Conservation (phyloP, 2,797 vertebrate genomes). For the Rhabdophis nuchalis region DNA sequence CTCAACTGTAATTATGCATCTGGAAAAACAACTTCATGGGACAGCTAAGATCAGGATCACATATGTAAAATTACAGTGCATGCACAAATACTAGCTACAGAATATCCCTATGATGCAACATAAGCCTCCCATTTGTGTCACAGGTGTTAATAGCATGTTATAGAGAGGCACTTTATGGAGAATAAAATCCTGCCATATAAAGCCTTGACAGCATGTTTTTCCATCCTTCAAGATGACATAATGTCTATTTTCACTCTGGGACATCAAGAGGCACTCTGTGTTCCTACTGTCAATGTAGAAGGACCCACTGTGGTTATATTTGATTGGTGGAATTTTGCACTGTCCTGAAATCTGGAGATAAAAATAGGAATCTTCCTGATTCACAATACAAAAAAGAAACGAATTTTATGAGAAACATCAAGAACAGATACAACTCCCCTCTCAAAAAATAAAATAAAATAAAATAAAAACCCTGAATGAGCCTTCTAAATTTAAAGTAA, state of each 20-base stretch:
- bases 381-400: neutral
- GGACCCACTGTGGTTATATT: neutral
- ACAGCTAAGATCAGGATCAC: neutral
- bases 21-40: neutral
- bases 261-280: neutral
- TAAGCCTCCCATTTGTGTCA: neutral
- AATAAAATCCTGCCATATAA: neutral
- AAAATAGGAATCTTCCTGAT: neutral
- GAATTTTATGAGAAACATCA: neutral
- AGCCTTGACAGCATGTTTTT: neutral
- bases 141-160: neutral
- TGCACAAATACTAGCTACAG: neutral
- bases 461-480: neutral
- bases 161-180: neutral
- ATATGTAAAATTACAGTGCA: neutral
- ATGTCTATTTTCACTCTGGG: neutral
- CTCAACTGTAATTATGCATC: neutral
- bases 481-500: neutral
- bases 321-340: neutral
- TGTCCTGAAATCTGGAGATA: neutral
- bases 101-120: neutral
- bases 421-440: neutral
- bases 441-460: neutral
- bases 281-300: neutral
- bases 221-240: neutral